These are phyloP conservation scores for Sarotherodon lohbergeri DNA, from an alignment of 2,113 vertebrate species.

Conservation along the genomic window DNA sequence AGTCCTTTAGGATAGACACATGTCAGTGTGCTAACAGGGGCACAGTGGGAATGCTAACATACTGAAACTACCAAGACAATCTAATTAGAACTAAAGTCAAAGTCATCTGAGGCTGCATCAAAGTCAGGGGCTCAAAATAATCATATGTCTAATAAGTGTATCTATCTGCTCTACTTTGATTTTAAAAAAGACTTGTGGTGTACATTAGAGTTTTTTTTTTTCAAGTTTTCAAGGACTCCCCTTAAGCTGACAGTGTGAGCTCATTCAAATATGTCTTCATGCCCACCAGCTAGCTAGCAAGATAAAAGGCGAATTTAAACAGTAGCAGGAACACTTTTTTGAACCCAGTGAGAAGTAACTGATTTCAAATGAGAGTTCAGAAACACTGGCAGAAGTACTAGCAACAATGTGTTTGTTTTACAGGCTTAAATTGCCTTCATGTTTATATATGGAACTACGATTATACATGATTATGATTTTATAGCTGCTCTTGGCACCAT, in stretches of 20 bases:
- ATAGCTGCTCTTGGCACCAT: neutral
- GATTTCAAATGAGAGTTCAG: rapidly evolving
- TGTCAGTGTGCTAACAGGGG: neutral
- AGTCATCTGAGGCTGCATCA: neutral
- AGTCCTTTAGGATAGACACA: neutral
- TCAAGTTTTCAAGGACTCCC: neutral
- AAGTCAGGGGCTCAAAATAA: neutral
- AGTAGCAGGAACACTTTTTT: neutral
- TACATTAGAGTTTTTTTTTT: rapidly evolving
- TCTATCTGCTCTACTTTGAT: neutral
- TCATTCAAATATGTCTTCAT: neutral
- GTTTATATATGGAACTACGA: neutral
- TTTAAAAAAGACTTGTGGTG: rapidly evolving
- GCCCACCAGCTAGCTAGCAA: neutral
- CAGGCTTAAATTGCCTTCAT: neutral
- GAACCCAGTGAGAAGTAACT: neutral
- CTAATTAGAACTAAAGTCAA: neutral
- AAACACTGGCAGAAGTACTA: neutral
- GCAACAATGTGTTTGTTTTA: neutral
- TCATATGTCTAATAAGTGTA: neutral
- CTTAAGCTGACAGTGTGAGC: neutral
- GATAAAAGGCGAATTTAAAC: neutral
- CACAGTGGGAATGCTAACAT: neutral
- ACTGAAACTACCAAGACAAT: rapidly evolving
- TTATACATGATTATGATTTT: neutral